Base-by-base conservation (phyloP, 92 coral and sea anemone species). In the Zoanthus sociatus region DNA sequence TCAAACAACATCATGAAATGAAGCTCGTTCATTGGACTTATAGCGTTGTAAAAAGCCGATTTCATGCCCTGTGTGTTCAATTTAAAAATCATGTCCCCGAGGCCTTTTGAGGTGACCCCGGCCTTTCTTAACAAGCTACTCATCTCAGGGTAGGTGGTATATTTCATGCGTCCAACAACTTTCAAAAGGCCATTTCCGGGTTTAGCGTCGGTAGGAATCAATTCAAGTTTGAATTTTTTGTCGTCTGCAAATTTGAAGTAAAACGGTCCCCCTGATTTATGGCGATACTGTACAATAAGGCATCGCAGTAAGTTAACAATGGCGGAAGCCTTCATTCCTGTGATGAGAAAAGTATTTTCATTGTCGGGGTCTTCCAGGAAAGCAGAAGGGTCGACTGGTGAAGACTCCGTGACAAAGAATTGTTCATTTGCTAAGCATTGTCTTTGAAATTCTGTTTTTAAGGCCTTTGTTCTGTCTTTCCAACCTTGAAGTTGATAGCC, bases 1-100 rank as follows among this genome's bases (percentile, higher is more conserved):
- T 95, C 98, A 67, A 90, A 95, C 32, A 95, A 89, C 50, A 91
- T 45, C 95, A 95, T 93, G 77, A 95, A 95, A 77, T 95, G 98
- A 5, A 95, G 88, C 92, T 95, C 98, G 71, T 95, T 95, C 91
- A 95, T 93, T 13, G 98, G 98, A 72, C 98, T 95, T 46, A 95
- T 92, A n/a, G 95, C 92, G 77, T 95, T 95, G 60, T 91, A 91
- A 77, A 95, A 84, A 14, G 98, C 98, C 15, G 98, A 93, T 84
- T 87, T 95, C 87, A 95, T 92, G 0, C 98, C 98, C 44, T 84
- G 87, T 5, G 96, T 95, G 87, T 95, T 95, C 17, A 95, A 85
- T 81, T 93, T 95, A 60, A 82, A 81, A 18, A 92, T 86, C 98
- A 95, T 95, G 17, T 93, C 93, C 9, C 98, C 98, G 58, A 95